These are phyloP conservation scores for Ibycter americanus DNA, from an alignment of 2,797 vertebrate species.

Conservation along the genomic window DNA sequence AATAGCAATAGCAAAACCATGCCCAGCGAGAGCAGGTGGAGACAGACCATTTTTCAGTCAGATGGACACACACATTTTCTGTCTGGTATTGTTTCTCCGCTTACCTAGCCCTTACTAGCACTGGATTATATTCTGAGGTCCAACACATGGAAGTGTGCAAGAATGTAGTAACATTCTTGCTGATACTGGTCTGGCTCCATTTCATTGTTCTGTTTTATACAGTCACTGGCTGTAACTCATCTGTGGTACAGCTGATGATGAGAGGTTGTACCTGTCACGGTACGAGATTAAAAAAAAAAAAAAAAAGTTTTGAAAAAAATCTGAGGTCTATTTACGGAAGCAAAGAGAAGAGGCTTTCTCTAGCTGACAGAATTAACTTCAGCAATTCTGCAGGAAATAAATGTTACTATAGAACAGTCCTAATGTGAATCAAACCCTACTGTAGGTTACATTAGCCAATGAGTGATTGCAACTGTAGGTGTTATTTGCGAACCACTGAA, in stretches of 20 bases:
- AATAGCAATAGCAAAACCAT: not conserved
- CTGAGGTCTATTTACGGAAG: not conserved
- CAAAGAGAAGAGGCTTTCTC: not conserved
- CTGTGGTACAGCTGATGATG: not conserved
- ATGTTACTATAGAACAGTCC: not conserved
- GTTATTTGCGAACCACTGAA: not conserved
- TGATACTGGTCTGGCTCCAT: not conserved
- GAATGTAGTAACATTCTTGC: not conserved
- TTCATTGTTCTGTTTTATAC: not conserved
- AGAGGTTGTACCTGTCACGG: rapidly evolving
- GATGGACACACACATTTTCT: not conserved
- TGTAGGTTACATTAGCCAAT: not conserved
- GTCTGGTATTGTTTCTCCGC: not conserved
- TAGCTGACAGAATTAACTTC: not conserved
- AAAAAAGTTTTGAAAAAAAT: not conserved
- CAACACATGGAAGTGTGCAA: not conserved
- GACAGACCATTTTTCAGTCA: not conserved
- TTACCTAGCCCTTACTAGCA: not conserved
- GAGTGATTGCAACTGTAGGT: not conserved
- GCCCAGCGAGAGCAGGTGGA: not conserved
- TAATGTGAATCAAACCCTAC: not conserved
- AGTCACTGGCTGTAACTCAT: not conserved
- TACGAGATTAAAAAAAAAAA: not conserved
- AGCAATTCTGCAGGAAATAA: not conserved
- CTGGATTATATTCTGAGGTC: not conserved